These are phyloP conservation scores for Ennomos erosarius DNA, from an alignment of 2,888 invertebrate species.

Conservation along the genomic window DNA sequence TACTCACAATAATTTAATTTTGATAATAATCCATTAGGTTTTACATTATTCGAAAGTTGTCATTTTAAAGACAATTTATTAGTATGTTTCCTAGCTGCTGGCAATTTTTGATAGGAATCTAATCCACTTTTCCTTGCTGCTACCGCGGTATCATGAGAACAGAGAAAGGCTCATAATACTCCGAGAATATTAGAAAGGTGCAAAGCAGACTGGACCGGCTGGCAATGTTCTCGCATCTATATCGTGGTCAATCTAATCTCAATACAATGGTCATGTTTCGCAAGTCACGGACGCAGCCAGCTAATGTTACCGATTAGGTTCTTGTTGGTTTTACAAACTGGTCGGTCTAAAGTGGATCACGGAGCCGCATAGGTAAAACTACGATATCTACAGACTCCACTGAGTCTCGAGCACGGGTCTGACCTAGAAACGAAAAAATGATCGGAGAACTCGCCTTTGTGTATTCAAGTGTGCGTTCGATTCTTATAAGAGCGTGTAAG, in stretches of 20 bases:
- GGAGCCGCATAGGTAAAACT: conserved; percentile 61
- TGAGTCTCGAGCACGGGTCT: conserved; percentile 49
- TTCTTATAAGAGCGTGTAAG: conserved; percentile 46
- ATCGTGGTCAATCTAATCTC: conserved; percentile 32
- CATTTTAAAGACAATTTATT: conserved; percentile 2
- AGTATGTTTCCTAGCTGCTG: neutral
- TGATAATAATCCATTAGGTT: conserved; percentile 20
- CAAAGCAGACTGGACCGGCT: conserved; percentile 22
- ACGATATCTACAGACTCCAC: conserved; percentile 45
- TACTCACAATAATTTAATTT: conserved; percentile 43
- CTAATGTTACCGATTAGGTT: conserved; percentile 39
- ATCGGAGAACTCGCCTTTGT: conserved; percentile 55
- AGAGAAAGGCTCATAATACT: conserved; percentile 10
- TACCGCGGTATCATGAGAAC: neutral
- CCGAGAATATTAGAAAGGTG: conserved; percentile 27
- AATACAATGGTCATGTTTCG: conserved; percentile 34
- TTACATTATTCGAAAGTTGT: conserved; percentile 18
- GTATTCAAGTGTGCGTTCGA: conserved; percentile 51
- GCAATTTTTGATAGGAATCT: conserved; percentile 7
- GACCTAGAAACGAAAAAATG: conserved; percentile 79
- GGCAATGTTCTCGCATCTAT: conserved; percentile 14
- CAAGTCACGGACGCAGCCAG: conserved; percentile 36
- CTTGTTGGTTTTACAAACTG: conserved; percentile 46
- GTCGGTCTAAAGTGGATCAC: conserved; percentile 63
- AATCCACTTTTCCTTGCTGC: conserved; percentile 18